These are phyloP conservation scores for Ectropis crepuscularia DNA, from an alignment of 2,888 invertebrate species.

Conservation along the genomic window DNA sequence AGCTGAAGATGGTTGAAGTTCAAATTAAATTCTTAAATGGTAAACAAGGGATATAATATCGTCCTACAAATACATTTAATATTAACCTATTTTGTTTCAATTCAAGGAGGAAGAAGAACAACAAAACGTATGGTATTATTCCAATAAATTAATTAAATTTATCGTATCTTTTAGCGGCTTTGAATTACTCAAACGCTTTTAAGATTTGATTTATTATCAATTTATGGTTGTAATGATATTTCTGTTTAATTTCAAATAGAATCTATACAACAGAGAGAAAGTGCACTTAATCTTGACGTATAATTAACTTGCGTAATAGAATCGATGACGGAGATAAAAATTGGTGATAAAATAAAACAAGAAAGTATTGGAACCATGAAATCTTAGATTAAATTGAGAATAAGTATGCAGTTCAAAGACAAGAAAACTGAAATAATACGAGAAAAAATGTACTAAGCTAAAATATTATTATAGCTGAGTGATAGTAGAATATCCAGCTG, in stretches of 20 bases:
- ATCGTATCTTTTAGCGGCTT: slow-evolving; percentile 25
- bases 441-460: not conserved
- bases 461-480: no score
- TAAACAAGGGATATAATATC: no score
- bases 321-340: slow-evolving; percentile 27
- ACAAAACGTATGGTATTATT: slow-evolving; percentile 11
- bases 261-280: slow-evolving; percentile 22
- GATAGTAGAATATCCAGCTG: no score
- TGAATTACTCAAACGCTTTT: slow-evolving; percentile 6
- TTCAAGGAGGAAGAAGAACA: slow-evolving; percentile 8
- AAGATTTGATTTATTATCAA: not conserved
- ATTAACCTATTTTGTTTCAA: not conserved
- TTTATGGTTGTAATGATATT: not conserved
- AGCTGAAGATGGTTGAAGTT: no score
- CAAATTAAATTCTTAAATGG: no score
- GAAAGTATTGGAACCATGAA: slow-evolving; percentile 39
- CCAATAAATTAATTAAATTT: not conserved
- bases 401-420: slow-evolving; percentile 24
- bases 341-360: slow-evolving; percentile 19
- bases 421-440: slow-evolving; percentile 1
- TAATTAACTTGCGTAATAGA: slow-evolving; percentile 37
- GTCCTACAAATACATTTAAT: not conserved
- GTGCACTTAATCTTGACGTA: slow-evolving; percentile 29
- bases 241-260: not conserved
- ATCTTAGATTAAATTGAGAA: slow-evolving; percentile 34